Percentiles rank a stretch among this genome's conserved stretches.
Evolutionary conservation across 2,797 vertebrate species (phyloP).

Genomic region (Balearica regulorum): DNA sequence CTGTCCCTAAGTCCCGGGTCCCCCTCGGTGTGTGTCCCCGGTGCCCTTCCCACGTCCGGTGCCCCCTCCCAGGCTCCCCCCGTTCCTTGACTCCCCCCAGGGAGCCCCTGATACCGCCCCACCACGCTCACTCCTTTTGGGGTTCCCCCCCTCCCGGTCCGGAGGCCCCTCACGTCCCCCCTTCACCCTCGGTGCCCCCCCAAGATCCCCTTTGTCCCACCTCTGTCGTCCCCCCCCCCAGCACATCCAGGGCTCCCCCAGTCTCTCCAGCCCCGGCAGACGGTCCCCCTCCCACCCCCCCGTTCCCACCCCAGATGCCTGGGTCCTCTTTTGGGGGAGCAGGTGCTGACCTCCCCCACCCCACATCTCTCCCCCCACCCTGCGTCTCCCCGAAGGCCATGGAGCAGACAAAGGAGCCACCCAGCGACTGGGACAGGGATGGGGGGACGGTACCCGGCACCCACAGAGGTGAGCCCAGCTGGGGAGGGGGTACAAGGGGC

Average conservation of each 20-base stretch:
- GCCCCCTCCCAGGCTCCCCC: neutral
- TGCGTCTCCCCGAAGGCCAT: neutral
- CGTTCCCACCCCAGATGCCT: neutral
- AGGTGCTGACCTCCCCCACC: neutral
- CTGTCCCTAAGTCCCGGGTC: too few relatives aligned
- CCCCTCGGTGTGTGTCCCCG: neutral
- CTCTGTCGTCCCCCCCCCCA: too few relatives aligned
- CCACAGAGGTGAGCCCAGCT: neutral
- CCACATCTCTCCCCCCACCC: too few relatives aligned
- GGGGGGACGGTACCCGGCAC: neutral
- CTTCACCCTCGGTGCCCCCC: neutral
- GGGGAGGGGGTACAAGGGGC: neutral
- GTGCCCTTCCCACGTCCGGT: neutral
- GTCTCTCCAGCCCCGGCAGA: neutral
- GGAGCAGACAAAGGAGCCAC: neutral
- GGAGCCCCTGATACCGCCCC: neutral
- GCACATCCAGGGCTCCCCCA: neutral
- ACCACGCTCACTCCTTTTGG: neutral
- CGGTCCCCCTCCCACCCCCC: too few relatives aligned
- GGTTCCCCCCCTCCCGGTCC: neutral
- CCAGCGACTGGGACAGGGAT: accelerated
- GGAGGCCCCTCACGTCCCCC: neutral
- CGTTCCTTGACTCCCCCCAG: too few relatives aligned
- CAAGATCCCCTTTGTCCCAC: neutral
- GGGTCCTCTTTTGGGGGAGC: too few relatives aligned